phyloP scores from a whole-genome alignment of 2,113 vertebrate species.

The Pterophyllum scalare region DNA sequence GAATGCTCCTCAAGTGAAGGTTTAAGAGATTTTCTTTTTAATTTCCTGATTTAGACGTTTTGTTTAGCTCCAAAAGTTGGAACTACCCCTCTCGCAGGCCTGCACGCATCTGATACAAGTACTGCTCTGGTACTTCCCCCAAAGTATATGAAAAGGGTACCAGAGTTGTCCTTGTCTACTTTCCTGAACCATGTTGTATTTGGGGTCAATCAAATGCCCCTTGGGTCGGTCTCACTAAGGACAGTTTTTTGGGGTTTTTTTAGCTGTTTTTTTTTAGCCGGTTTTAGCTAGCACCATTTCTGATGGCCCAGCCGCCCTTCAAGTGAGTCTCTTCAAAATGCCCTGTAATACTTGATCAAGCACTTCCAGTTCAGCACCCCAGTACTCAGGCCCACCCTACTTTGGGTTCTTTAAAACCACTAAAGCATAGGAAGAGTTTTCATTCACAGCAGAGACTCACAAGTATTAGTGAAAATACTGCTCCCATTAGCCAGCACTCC shows the following conservation, averaged over 20 bases:
- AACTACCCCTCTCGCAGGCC: not conserved
- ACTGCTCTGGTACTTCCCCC: not conserved
- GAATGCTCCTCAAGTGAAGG: too few species aligned
- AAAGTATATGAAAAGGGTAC: not conserved
- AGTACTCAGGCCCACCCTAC: not conserved
- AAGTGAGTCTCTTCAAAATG: not conserved
- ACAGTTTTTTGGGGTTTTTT: not conserved
- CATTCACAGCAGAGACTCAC: too few species aligned
- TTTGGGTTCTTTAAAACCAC: not conserved
- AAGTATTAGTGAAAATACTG: slow-evolving; percentile 92
- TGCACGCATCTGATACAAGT: not conserved
- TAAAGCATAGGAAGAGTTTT: too few species aligned
- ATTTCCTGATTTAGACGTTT: not conserved
- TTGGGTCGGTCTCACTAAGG: not conserved
- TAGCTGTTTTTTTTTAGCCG: not conserved
- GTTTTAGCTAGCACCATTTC: not conserved
- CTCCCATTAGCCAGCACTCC: not conserved
- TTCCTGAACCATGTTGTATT: not conserved
- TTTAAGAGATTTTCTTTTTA: not conserved
- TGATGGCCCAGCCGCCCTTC: not conserved
- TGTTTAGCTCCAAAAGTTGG: not conserved
- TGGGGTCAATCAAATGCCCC: not conserved
- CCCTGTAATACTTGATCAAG: not conserved
- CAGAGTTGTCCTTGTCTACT: not conserved
- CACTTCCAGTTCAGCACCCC: not conserved